Evolutionary conservation across 2,797 vertebrate species (phyloP).

Genomic region (Furcifer pardalis): DNA sequence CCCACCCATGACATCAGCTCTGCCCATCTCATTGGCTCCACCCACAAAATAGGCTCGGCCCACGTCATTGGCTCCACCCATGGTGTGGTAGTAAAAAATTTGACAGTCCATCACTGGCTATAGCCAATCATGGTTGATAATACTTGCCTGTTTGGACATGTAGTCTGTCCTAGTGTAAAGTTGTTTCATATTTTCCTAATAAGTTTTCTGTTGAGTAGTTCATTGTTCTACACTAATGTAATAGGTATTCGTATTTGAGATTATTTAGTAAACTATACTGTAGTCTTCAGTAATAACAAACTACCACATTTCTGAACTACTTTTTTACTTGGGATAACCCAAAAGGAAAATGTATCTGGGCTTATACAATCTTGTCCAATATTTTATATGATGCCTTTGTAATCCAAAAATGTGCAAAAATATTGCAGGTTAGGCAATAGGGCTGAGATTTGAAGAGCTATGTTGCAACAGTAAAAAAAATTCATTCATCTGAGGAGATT

Average conservation of each 20-base stretch:
- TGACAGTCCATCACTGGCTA: no score
- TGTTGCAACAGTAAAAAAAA: not conserved
- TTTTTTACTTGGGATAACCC: not conserved
- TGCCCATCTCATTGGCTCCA: no score
- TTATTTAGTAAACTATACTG: not conserved
- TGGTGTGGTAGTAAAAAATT: no score
- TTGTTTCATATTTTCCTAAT: not conserved
- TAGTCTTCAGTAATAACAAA: not conserved
- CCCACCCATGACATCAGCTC: no score
- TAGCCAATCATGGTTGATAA: not conserved
- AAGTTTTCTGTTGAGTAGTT: not conserved
- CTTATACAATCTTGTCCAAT: not conserved
- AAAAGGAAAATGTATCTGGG: not conserved
- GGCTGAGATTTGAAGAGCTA: not conserved
- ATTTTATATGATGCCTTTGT: not conserved
- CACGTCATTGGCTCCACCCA: no score
- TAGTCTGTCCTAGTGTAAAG: not conserved
- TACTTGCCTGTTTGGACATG: not conserved
- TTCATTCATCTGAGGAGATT: not conserved
- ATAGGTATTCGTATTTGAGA: not conserved
- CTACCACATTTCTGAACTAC: not conserved
- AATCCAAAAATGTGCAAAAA: not conserved
- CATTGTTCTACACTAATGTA: not conserved
- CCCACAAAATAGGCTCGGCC: no score
- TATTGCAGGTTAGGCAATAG: not conserved